Evolutionary conservation across 2,113 vertebrate species (phyloP).

Genomic region (Alligator sinensis): DNA sequence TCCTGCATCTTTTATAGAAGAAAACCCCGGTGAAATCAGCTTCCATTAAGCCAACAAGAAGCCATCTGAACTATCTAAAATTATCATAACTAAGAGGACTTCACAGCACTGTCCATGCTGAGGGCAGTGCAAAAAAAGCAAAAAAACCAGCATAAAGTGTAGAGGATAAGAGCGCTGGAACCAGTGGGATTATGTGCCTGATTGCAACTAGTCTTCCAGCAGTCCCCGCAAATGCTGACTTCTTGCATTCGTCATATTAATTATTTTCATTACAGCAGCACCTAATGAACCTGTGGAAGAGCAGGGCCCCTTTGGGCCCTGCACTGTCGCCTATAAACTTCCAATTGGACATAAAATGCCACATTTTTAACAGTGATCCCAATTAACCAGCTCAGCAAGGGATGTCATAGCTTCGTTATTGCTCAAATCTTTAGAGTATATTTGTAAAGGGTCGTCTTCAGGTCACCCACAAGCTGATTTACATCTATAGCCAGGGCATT

Average conservation of each 20-base stretch:
- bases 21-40: not conserved
- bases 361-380: not conserved
- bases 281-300: not conserved
- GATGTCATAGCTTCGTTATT: not conserved
- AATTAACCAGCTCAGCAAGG: not conserved
- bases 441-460: not conserved
- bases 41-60: not conserved
- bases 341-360: not conserved
- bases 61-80: not conserved
- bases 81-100: not conserved
- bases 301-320: not conserved
- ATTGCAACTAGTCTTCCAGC: not conserved
- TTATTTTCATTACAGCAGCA: not conserved
- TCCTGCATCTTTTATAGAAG: not conserved
- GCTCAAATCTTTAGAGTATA: not conserved
- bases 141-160: not conserved
- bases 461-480: not conserved
- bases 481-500: not conserved
- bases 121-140: not conserved
- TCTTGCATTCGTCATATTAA: not conserved
- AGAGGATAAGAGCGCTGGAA: not conserved
- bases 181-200: not conserved
- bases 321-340: not conserved
- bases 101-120: not conserved
- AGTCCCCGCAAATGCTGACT: not conserved